These are phyloP conservation scores for Leptonema lineaticorne DNA, from an alignment of 1,140 invertebrate species.

Conservation along the genomic window DNA sequence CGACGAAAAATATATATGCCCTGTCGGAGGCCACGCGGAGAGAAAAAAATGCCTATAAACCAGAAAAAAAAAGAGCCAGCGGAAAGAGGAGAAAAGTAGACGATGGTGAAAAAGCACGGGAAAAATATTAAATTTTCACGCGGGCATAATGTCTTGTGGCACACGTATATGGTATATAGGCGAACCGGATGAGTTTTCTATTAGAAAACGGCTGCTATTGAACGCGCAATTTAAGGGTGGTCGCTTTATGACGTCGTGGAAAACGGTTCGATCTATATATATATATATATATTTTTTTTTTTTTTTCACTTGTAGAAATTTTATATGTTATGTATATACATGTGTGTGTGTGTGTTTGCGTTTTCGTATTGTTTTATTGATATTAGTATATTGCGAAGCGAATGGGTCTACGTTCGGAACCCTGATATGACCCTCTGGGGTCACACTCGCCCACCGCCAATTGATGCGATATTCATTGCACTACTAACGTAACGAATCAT, in stretches of 20 bases:
- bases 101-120: too few species aligned
- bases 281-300: too few species aligned
- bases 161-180: background rate
- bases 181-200: background rate
- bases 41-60: too few species aligned
- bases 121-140: constrained; percentile 2
- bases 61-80: too few species aligned
- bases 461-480: constrained; percentile 40
- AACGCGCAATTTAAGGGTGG: background rate
- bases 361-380: constrained; percentile 39
- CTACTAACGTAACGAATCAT: constrained; percentile 8
- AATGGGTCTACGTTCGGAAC: constrained; percentile 8
- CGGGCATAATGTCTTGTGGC: background rate
- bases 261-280: too few species aligned
- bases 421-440: constrained; percentile 34
- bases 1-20: background rate
- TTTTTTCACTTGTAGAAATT: too few species aligned
- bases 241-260: background rate
- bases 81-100: background rate
- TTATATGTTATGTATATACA: too few species aligned
- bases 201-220: background rate
- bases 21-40: too few species aligned
- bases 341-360: too few species aligned
- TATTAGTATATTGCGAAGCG: constrained; percentile 29
- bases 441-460: constrained; percentile 35